Conservation (phyloP, 2,797 vertebrate species). For the Todus mexicanus region DNA sequence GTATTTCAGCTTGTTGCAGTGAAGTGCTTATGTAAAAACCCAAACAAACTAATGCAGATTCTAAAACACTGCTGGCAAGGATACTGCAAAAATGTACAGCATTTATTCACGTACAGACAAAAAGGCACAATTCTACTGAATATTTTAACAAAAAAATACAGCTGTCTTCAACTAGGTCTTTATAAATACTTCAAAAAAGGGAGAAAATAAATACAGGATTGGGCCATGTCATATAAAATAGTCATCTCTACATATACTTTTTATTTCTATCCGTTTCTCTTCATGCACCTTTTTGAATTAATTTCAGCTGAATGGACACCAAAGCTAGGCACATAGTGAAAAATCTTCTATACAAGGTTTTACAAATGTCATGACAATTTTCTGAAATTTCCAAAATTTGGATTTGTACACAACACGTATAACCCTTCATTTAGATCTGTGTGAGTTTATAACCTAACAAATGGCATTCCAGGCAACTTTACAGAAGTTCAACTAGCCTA, state of each 20-base stretch:
- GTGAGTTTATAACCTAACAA: conserved; percentile 68
- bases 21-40: not conserved
- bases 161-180: conserved; percentile 82
- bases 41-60: not conserved
- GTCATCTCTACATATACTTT: conserved; percentile 82
- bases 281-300: conserved; percentile 78
- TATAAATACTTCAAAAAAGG: conserved; percentile 84
- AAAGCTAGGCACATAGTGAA: conserved; percentile 84
- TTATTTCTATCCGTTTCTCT: conserved; percentile 74
- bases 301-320: conserved; percentile 81
- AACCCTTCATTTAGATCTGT: conserved; percentile 69
- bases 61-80: conserved; percentile 18
- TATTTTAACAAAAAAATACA: conserved; percentile 86
- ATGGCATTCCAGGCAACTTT: conserved; percentile 75
- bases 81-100: conserved; percentile 84
- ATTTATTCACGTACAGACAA: conserved; percentile 87
- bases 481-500: conserved; percentile 74
- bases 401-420: conserved; percentile 68
- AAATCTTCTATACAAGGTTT: conserved; percentile 79
- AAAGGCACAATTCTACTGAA: conserved; percentile 86
- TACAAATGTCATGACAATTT: conserved; percentile 73
- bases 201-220: conserved; percentile 83
- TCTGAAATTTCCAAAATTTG: conserved; percentile 49
- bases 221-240: conserved; percentile 84
- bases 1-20: not conserved